phyloP scores from a whole-genome alignment of 2,113 vertebrate genomes.

The Callipepla squamata region DNA sequence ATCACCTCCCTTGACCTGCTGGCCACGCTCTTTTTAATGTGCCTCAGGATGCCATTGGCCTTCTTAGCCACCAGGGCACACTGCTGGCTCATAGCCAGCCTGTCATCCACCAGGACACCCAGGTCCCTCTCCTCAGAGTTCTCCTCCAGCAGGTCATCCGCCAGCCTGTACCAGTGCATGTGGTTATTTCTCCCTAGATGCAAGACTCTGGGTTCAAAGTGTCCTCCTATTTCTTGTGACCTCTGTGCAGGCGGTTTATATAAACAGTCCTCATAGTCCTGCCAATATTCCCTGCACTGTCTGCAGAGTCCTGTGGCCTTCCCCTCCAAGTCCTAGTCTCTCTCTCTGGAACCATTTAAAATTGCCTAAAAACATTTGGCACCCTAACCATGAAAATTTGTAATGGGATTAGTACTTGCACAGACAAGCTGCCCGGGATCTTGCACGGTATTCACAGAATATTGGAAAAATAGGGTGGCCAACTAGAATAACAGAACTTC shows the following conservation, averaged over 20 bases:
- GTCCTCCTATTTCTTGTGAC: not conserved
- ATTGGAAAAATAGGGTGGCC: not conserved
- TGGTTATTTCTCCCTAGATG: too few relatives aligned
- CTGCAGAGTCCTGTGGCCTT: not conserved
- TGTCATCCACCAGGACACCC: too few relatives aligned
- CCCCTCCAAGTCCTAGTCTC: not conserved
- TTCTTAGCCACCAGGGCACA: too few relatives aligned
- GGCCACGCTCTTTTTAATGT: too few relatives aligned
- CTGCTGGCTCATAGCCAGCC: too few relatives aligned
- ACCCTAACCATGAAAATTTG: not conserved
- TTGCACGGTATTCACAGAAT: not conserved
- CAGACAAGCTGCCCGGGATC: not conserved
- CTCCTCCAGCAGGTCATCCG: too few relatives aligned
- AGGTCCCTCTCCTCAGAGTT: too few relatives aligned
- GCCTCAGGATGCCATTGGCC: too few relatives aligned
- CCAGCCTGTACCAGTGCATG: too few relatives aligned
- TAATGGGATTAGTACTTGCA: not conserved
- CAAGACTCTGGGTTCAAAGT: not conserved
- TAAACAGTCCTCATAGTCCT: not conserved
- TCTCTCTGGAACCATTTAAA: not conserved
- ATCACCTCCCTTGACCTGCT: too few relatives aligned
- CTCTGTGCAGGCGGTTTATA: not conserved
- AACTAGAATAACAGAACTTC: not conserved
- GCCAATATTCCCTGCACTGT: not conserved
- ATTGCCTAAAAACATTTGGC: not conserved